phyloP scores from a whole-genome alignment of 1,140 invertebrate species.

The Myzus persicae region DNA sequence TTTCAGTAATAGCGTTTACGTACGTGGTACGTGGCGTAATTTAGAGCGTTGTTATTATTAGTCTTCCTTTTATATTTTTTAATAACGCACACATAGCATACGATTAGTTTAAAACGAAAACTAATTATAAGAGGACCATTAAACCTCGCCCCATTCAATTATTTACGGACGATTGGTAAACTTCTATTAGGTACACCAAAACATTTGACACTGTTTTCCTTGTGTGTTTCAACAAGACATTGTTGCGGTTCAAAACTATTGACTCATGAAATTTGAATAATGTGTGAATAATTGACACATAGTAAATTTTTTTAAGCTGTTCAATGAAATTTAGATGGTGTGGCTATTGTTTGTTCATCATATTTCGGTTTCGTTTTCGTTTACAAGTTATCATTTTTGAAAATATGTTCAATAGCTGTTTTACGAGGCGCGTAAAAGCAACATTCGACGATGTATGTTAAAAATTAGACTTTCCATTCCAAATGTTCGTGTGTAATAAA shows the following conservation, averaged over 20 bases:
- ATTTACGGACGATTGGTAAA: constrained; percentile 12
- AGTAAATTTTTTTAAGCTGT: background rate
- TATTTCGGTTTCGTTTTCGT: background rate
- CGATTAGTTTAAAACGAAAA: constrained; percentile 26
- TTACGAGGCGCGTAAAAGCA: background rate
- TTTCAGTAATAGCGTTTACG: background rate
- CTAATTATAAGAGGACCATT: background rate
- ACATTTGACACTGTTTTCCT: background rate
- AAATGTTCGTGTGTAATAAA: background rate
- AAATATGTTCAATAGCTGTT: background rate
- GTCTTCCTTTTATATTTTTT: constrained; percentile 17
- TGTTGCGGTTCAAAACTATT: background rate
- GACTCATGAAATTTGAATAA: background rate
- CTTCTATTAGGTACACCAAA: background rate
- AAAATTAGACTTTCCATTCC: background rate
- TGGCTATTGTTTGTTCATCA: background rate
- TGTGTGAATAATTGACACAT: background rate
- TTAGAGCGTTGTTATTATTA: constrained; percentile 5
- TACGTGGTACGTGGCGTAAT: background rate
- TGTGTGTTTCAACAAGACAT: background rate
- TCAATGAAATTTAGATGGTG: background rate
- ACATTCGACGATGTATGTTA: background rate
- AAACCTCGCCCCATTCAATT: constrained; percentile 10
- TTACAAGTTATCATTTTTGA: background rate
- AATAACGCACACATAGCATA: background rate